A percentile compares a stretch with the other conserved stretches of the same genome.
Evolutionary conservation across 2,888 invertebrate genomes (phyloP).

Genomic region (Mesorhabditis sp.): DNA sequence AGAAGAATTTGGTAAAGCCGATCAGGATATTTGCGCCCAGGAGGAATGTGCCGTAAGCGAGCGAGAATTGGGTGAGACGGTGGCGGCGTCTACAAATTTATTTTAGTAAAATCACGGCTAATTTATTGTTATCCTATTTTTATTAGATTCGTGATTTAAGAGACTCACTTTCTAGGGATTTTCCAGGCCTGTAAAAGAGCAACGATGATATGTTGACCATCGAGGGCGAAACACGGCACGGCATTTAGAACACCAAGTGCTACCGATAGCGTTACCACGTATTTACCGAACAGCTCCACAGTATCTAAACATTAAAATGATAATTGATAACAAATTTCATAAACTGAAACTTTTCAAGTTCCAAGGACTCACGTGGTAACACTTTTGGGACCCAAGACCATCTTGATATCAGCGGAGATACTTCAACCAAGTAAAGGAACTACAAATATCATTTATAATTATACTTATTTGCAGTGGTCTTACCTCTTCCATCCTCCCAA

Average conservation of each 20-base stretch:
- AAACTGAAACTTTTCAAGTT: neutral
- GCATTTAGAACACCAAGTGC: constrained; percentile 86
- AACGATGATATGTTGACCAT: constrained; percentile 82
- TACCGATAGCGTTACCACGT: constrained; percentile 73
- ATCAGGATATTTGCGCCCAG: constrained; percentile 32
- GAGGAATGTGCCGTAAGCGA: constrained; percentile 29
- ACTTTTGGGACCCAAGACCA: constrained; percentile 60
- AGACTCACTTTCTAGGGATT: constrained; percentile 21
- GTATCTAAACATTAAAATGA: constrained; percentile 21
- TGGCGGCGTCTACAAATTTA: constrained; percentile 31
- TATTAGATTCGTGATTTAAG: neutral
- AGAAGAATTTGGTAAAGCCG: constrained; percentile 32
- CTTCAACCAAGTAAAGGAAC: constrained; percentile 32
- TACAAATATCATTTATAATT: constrained; percentile 14
- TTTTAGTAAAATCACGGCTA: neutral
- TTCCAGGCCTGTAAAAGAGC: constrained; percentile 56
- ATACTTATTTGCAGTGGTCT: neutral
- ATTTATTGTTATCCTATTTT: neutral
- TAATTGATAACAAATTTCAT: neutral
- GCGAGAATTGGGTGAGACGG: constrained; percentile 22
- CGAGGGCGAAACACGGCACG: constrained; percentile 85
- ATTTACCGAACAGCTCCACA: constrained; percentile 32
- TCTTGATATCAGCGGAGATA: constrained; percentile 20
- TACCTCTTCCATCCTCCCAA: constrained; percentile 71
- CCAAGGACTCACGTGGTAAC: constrained; percentile 71